A percentile compares a stretch with the other conserved stretches of the same genome.
These are phyloP conservation scores for Rhagonycha lutea DNA, from an alignment of 2,888 invertebrate species.

Conservation along the genomic window DNA sequence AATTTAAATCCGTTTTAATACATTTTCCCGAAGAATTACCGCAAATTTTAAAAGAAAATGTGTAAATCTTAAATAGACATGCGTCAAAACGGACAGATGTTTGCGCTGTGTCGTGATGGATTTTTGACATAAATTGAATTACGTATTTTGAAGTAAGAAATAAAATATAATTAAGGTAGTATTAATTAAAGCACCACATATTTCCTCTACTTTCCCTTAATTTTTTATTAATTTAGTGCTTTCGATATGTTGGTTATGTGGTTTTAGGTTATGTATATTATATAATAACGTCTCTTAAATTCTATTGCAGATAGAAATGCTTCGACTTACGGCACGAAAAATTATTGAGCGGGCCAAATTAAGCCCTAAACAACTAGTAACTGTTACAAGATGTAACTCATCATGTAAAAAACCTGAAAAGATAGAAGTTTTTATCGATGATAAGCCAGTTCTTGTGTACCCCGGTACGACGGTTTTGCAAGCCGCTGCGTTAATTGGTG, in stretches of 20 bases:
- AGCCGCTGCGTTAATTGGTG: slow-evolving; percentile 93
- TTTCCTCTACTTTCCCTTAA: neutral
- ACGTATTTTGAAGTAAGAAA: neutral
- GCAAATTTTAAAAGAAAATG: neutral
- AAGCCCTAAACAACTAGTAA: slow-evolving; percentile 45
- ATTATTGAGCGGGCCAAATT: slow-evolving; percentile 58
- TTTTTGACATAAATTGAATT: neutral
- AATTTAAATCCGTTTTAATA: neutral
- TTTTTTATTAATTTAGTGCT: neutral
- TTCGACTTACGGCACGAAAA: slow-evolving; percentile 75
- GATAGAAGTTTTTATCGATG: slow-evolving; percentile 96
- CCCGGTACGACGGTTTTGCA: slow-evolving; percentile 96
- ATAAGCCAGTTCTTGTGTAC: slow-evolving; percentile 88
- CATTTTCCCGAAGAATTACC: neutral
- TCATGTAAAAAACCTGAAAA: slow-evolving; percentile 61
- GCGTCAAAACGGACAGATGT: neutral
- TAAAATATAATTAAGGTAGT: neutral
- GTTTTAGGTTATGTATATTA: neutral
- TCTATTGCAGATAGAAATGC: slow-evolving; percentile 60
- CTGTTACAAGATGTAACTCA: slow-evolving; percentile 37
- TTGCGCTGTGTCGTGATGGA: neutral
- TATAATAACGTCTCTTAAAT: neutral
- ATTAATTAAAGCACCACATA: neutral
- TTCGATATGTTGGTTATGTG: neutral
- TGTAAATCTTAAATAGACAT: neutral